A percentile compares a stretch with the other conserved stretches of the same genome.
Conservation (phyloP, 2,113 vertebrate species). For the Talpa occidentalis region DNA sequence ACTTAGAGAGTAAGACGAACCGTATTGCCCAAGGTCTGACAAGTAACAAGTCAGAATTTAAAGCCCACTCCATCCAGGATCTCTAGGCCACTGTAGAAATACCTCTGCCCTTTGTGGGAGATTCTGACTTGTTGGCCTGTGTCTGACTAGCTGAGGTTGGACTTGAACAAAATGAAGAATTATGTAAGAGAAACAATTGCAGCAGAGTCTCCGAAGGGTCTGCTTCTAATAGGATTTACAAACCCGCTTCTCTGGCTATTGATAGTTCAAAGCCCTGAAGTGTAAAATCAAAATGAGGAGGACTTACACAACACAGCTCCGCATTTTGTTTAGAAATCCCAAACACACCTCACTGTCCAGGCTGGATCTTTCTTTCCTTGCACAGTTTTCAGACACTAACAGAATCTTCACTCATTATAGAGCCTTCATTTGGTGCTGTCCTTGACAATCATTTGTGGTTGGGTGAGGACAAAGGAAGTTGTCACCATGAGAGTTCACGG, state of each 20-base stretch:
- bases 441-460: not conserved
- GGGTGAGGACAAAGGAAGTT: not conserved
- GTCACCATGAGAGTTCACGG: not conserved
- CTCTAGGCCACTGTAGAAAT: not conserved
- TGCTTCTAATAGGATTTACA: not conserved
- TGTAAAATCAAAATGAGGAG: not conserved
- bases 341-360: not conserved
- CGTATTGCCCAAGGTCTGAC: not conserved
- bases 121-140: not conserved
- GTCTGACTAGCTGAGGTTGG: not conserved
- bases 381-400: not conserved
- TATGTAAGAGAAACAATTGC: not conserved
- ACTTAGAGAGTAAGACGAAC: not conserved
- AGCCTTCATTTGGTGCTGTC: not conserved
- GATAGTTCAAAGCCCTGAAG: not conserved
- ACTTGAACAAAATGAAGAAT: not conserved
- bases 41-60: not conserved
- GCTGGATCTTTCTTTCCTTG: not conserved
- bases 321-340: not conserved
- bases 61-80: not conserved
- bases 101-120: fast-evolving
- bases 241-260: not conserved
- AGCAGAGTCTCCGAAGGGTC: not conserved
- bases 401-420: not conserved
- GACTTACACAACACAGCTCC: fast-evolving